Conservation (phyloP, 2,113 vertebrate genomes). For the Aegithalos caudatus region DNA sequence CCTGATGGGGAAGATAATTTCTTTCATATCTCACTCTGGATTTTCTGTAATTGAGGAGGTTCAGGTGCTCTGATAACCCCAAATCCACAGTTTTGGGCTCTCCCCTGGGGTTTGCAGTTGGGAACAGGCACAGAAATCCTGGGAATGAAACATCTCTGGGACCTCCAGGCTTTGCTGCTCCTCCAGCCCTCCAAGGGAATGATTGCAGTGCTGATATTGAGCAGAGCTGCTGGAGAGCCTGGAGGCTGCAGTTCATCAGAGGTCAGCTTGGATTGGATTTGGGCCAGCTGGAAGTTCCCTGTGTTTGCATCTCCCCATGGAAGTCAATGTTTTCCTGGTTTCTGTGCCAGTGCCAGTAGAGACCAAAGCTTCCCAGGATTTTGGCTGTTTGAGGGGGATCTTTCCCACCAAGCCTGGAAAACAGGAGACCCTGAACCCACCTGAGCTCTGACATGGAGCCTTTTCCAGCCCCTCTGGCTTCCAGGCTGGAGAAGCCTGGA, state of each 20-base stretch:
- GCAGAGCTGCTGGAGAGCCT: neutral
- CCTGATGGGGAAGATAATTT: neutral
- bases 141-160: neutral
- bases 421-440: neutral
- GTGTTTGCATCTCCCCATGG: neutral
- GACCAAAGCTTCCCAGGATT: rapidly evolving
- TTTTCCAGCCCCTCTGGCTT: neutral
- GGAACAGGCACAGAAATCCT: neutral
- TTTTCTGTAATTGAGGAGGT: neutral
- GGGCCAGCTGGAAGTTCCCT: neutral
- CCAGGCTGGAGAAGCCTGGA: neutral
- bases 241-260: neutral
- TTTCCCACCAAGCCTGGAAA: neutral
- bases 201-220: neutral
- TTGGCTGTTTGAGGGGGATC: neutral
- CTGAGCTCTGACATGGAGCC: neutral
- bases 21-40: neutral
- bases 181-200: neutral
- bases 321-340: neutral
- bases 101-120: neutral
- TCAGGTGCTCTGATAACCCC: neutral
- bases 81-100: neutral
- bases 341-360: neutral
- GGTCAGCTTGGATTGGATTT: neutral
- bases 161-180: neutral